Evolutionary conservation across 2,888 invertebrate species (phyloP).

Genomic region (Sarcophaga caerulescens): DNA sequence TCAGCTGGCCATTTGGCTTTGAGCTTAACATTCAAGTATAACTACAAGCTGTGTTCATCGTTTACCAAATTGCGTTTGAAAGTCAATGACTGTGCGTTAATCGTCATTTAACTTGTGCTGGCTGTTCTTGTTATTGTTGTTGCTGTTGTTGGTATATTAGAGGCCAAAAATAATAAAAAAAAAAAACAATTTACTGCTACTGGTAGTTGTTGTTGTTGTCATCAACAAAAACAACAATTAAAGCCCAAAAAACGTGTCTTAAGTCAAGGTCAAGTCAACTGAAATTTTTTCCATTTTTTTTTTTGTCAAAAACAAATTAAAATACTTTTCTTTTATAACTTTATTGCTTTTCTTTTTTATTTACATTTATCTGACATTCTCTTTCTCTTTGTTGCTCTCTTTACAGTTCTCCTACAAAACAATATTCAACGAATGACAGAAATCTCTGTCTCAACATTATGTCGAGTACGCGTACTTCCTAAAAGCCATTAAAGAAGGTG

Average conservation of each 20-base stretch:
- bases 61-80: constrained; percentile 31
- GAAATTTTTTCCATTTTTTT: background rate
- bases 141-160: background rate
- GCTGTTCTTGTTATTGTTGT: background rate
- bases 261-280: constrained; percentile 34
- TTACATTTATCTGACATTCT: background rate
- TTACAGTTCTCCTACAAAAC: constrained; percentile 6
- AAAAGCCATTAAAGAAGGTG: constrained; percentile 35
- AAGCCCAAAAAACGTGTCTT: constrained; percentile 28
- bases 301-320: background rate
- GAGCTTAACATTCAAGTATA: background rate
- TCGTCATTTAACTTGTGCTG: constrained; percentile 24
- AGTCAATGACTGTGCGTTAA: constrained; percentile 54
- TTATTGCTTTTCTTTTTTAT: constrained; percentile 10
- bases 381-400: background rate
- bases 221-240: background rate
- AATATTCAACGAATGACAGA: background rate
- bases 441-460: constrained; percentile 17
- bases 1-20: background rate
- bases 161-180: background rate
- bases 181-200: no score
- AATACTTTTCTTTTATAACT: background rate
- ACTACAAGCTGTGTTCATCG: background rate
- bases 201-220: background rate
- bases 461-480: constrained; percentile 3